Evolutionary conservation across 2,113 vertebrate genomes (phyloP).

Genomic region (Petromus typicus): DNA sequence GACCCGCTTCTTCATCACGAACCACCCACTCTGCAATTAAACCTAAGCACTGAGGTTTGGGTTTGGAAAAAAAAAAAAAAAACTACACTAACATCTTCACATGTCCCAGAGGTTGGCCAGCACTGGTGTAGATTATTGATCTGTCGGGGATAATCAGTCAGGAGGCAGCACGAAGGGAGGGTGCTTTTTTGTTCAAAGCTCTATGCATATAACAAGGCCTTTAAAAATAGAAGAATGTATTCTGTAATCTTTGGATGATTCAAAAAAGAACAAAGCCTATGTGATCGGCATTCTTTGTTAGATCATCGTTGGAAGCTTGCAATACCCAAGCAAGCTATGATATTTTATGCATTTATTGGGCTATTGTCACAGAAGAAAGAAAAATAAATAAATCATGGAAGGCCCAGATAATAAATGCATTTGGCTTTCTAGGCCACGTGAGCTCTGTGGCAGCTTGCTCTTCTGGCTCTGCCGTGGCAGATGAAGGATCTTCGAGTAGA

Average conservation of each 20-base stretch:
- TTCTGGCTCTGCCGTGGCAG: background rate
- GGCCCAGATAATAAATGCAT: background rate
- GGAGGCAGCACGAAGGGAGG: background rate
- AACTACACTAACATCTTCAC: too few relatives aligned
- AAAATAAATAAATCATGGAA: slow-evolving; percentile 1
- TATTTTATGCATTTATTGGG: background rate
- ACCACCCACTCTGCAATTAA: background rate
- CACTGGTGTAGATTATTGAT: background rate
- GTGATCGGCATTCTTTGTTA: background rate
- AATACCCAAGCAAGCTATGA: background rate
- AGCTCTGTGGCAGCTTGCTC: background rate
- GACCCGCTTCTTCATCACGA: background rate
- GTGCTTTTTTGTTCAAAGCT: background rate
- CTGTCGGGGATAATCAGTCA: background rate
- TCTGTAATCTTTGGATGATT: background rate
- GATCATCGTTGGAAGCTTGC: background rate
- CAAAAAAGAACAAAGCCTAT: background rate
- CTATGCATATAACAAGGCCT: background rate
- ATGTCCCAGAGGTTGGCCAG: background rate
- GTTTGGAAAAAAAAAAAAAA: background rate
- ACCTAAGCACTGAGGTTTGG: background rate
- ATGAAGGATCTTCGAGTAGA: background rate
- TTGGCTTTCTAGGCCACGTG: background rate
- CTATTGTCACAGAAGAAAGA: background rate
- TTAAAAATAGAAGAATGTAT: background rate